These are phyloP conservation scores for Eudemis profundana DNA, from an alignment of 2,888 invertebrate genomes.

Conservation along the genomic window DNA sequence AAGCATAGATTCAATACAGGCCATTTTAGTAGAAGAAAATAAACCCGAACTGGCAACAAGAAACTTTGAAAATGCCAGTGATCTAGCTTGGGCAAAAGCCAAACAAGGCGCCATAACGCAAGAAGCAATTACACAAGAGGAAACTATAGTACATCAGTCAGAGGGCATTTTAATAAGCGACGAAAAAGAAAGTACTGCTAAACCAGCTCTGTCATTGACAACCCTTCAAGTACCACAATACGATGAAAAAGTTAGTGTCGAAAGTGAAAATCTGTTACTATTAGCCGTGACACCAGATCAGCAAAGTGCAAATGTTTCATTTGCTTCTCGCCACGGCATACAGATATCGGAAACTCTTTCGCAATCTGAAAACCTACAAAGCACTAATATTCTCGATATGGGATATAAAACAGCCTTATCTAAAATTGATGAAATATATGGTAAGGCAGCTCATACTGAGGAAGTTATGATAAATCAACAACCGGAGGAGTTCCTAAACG, in stretches of 20 bases:
- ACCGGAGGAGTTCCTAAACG: slow-evolving; percentile 62
- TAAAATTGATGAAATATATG: slow-evolving; percentile 73
- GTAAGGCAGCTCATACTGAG: slow-evolving; percentile 71
- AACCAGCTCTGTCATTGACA: slow-evolving; percentile 73
- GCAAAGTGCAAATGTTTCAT: slow-evolving; percentile 70
- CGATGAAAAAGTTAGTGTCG: slow-evolving; percentile 83
- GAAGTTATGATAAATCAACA: slow-evolving; percentile 69
- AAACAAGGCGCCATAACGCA: slow-evolving; percentile 72
- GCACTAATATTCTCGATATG: slow-evolving; percentile 68
- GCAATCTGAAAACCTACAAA: slow-evolving; percentile 81
- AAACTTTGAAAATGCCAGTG: slow-evolving; percentile 58
- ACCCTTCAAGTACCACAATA: slow-evolving; percentile 85
- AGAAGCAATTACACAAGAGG: slow-evolving; percentile 85
- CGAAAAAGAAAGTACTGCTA: slow-evolving; percentile 61
- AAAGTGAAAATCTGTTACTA: slow-evolving; percentile 83
- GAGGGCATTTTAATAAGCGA: slow-evolving; percentile 66
- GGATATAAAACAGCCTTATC: slow-evolving; percentile 64
- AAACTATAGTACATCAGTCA: slow-evolving; percentile 81
- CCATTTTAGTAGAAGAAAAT: slow-evolving; percentile 82
- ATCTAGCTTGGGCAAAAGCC: slow-evolving; percentile 64
- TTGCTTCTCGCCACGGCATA: slow-evolving; percentile 79
- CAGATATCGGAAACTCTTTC: slow-evolving; percentile 83
- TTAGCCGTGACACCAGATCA: slow-evolving; percentile 68
- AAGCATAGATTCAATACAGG: slow-evolving; percentile 70
- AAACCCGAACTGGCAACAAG: slow-evolving; percentile 75